Conservation (phyloP, 2,797 vertebrate genomes). For the Hypotaenidia okinawae region DNA sequence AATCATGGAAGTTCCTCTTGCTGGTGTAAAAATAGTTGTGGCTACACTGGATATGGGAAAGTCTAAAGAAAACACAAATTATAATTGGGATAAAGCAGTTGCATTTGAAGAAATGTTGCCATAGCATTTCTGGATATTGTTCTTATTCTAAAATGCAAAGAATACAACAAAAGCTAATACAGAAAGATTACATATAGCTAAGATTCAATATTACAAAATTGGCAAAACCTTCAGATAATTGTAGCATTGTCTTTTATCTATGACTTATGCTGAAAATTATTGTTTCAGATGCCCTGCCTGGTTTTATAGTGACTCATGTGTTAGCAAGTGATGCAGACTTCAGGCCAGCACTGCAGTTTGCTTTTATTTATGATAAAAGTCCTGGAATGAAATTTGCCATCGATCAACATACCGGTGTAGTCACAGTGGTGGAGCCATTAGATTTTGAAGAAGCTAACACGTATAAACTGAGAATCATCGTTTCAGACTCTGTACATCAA, state of each 20-base stretch:
- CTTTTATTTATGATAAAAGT: slow-evolving; percentile 78
- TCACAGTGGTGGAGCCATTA: slow-evolving; percentile 81
- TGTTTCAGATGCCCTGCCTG: slow-evolving; percentile 85
- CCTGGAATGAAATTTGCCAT: slow-evolving; percentile 83
- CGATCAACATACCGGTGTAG: slow-evolving; percentile 80
- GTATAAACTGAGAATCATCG: slow-evolving; percentile 77
- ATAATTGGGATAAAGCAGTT: neutral
- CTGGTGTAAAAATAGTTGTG: neutral
- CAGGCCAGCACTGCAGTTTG: slow-evolving; percentile 84
- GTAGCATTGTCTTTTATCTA: neutral
- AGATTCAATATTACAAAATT: neutral
- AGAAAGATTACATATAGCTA: neutral
- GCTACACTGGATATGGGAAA: neutral
- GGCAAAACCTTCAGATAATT: neutral
- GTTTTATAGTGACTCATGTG: slow-evolving; percentile 83
- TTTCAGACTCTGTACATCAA: slow-evolving; percentile 87
- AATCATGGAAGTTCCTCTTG: neutral
- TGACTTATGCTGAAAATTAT: slow-evolving; percentile 44
- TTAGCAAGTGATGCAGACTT: slow-evolving; percentile 87
- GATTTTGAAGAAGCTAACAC: slow-evolving; percentile 86
- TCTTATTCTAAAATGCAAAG: neutral
- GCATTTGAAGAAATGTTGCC: neutral
- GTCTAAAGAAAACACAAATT: neutral
- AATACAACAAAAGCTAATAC: neutral
- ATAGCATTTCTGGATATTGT: neutral